A percentile compares a stretch with the other conserved stretches of the same genome.
Conservation (phyloP, 2,888 invertebrate genomes). For the Branchipolynoe longqiensis region DNA sequence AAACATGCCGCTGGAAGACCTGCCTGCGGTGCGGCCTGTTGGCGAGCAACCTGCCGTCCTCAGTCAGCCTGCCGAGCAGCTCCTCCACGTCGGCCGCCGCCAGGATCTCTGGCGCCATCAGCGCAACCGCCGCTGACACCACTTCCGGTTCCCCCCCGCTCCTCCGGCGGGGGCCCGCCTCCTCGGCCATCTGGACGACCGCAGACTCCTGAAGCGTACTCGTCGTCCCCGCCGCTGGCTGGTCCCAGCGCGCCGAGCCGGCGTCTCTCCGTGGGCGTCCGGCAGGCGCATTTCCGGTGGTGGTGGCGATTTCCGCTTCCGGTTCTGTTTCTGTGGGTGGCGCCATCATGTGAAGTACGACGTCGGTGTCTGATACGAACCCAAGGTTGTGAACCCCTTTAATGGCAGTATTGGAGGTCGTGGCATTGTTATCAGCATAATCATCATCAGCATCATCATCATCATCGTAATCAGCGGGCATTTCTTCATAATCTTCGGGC, state of each 20-base stretch:
- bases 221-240: not conserved
- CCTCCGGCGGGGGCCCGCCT: too few species aligned
- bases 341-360: too few species aligned
- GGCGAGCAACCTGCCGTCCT: not conserved
- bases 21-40: not conserved
- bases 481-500: conserved; percentile 18
- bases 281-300: too few species aligned
- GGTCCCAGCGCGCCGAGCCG: not conserved
- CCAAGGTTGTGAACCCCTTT: not conserved
- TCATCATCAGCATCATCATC: not conserved
- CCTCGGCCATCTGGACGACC: not conserved
- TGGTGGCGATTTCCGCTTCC: too few species aligned
- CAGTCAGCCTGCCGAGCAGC: not conserved
- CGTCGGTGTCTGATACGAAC: not conserved
- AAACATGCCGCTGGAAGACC: too few species aligned
- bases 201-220: not conserved
- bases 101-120: conserved; percentile 7
- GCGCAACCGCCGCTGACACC: too few species aligned
- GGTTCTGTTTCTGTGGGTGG: too few species aligned
- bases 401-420: not conserved
- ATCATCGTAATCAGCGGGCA: not conserved
- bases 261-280: not conserved
- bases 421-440: not conserved
- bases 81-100: conserved; percentile 1
- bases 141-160: not conserved